Base-by-base conservation (phyloP, 1,140 invertebrate species). In the Nymphalis io region DNA sequence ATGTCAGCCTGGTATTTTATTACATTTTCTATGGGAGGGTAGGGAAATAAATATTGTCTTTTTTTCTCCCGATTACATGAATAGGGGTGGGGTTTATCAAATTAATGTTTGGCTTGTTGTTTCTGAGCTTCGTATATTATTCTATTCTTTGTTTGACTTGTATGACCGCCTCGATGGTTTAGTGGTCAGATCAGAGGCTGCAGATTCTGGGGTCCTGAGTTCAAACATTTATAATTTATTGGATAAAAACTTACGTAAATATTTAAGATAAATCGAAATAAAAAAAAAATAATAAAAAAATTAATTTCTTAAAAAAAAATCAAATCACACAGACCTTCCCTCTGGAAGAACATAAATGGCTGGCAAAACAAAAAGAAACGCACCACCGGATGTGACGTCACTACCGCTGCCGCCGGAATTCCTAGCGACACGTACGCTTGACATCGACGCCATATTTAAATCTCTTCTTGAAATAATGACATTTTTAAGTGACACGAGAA, bases 391-490 rank as follows among this genome's bases (percentile, higher is more conserved):
- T 6, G 51, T 53, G 48, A 63, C 42, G 60, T 23, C 44, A 63
- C 44, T 48, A 33, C 48, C 51, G 23, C 51, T 15, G 21, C 40
- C 58, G 58, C 60, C 60, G 60, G 60, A 63, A 63, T 33, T 38
- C 44, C 46, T 18, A n/a, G 58, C 60, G 20, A 46, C 60, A 38
- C 42, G 48, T 40, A 40, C 48, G 23, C 60, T 13, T 62, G 38
- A 48, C 60, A 62, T 63, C 27, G 27, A 51, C 44, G 40, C 60
- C 21, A 20, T 55, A 44, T 55, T 46, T 63, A 63, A 23, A 63
- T 33, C 46, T 16, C 60, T 48, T 51, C 60, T 63, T 48, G 60
- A 51, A 53, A 63, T 63, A 53, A 63, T 46, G 60, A 63, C 60
- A 55, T 55, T 53, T 55, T n/a, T 33, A 55, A n/a, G 21, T 55